Evolutionary conservation across 2,113 vertebrate species (phyloP), one percentile per base, ranked within the genome.

Genomic region (Aldabrachelys gigantea): DNA sequence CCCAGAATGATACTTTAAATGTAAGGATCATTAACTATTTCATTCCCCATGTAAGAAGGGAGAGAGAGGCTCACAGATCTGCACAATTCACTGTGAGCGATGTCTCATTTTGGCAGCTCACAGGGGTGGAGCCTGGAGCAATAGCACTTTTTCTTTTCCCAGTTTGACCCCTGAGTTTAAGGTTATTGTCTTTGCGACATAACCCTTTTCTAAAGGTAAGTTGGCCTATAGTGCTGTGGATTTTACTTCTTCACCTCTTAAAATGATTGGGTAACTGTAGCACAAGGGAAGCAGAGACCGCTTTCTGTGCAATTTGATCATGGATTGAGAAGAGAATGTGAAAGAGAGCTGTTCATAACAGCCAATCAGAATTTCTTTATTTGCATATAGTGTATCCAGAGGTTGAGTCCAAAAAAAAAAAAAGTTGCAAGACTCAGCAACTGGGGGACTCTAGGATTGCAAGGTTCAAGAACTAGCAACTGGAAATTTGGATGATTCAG

Each of bases 401-500:
- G 35, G 8, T 38, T 72, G 65, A n/a, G 65, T 72, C n/a, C 31
- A 65, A 65, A n/a, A 65, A 62, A 16, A 65, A 69, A 69, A 38
- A 38, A 38, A 38, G 8, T 72, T 72, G 65, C 35, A 72, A 38
- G 65, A 38, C 19, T 38, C 65, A 72, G 65, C n/a, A 38, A 38
- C 35, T 72, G n/a, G 4, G 27, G 41, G 80, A 82, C 41, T 0
- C 1, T 80, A 90, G 85, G 89, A 92, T 75, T 53, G 22, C 0
- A 0, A 75, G 85, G 59, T 72, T 79, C 88, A 84, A 1, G 10
- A 83, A 80, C 92, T 38, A 69, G n/a, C 0, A 6, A 83, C 89
- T 97, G 96, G 96, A 92, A 97, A 92, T 27, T n/a, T 82, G 94
- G 96, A 96, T 95, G 96, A 97, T 96, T 91, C 97, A 95, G 92